A percentile compares a stretch with the other conserved stretches of the same genome.
phyloP scores from a whole-genome alignment of 64 coral and sea anemone genomes.

The Montipora capricornis region DNA sequence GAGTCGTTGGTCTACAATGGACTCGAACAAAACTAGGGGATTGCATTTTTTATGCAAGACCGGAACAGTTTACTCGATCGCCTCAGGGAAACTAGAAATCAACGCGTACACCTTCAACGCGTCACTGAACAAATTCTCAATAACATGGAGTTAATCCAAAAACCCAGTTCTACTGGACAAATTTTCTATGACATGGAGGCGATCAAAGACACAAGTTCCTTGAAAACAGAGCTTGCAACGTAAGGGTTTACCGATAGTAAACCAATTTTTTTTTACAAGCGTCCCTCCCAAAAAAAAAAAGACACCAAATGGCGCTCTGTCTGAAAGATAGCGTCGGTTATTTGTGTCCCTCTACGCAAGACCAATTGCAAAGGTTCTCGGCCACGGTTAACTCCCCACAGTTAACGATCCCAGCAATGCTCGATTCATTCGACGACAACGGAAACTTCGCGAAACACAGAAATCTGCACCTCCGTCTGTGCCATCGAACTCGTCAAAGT shows the following conservation, averaged over 20 bases:
- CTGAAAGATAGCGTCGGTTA: neutral
- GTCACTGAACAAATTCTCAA: neutral
- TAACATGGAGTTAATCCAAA: neutral
- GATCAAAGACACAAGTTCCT: neutral
- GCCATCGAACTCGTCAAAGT: neutral
- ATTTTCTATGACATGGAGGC: no score
- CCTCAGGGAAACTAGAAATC: neutral
- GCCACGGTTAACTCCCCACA: neutral
- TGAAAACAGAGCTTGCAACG: neutral
- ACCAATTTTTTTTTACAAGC: neutral
- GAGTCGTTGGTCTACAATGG: neutral
- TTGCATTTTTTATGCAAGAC: neutral
- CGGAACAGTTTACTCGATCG: neutral
- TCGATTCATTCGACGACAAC: neutral
- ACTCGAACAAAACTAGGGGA: neutral
- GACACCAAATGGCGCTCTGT: neutral
- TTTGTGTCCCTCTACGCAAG: neutral
- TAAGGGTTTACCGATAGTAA: no score
- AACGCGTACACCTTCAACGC: neutral
- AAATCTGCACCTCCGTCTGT: neutral
- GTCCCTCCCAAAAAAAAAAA: neutral
- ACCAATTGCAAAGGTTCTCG: neutral
- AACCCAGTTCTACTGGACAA: neutral
- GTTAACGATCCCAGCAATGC: neutral
- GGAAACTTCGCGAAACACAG: neutral